A percentile compares a stretch with the other conserved stretches of the same genome.
Conservation (phyloP, 2,888 invertebrate species). For the Cactoblastis cactorum region DNA sequence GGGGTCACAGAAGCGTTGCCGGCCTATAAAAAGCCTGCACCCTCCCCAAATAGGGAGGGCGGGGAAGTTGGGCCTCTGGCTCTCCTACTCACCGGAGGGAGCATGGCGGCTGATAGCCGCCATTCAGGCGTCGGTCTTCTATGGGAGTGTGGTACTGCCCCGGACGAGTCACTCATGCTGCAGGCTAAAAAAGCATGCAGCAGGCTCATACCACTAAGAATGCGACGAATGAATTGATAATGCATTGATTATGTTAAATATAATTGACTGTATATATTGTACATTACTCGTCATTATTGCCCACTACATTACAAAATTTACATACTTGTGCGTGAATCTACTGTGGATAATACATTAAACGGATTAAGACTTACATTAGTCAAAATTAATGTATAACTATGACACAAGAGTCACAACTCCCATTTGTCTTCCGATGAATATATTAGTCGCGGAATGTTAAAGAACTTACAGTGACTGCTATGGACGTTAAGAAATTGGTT, state of each 20-base stretch:
- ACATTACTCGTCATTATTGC: background rate
- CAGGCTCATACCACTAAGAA: background rate
- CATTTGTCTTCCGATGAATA: background rate
- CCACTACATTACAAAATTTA: slow-evolving; percentile 5
- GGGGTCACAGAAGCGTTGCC: too few relatives aligned
- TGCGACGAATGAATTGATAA: background rate
- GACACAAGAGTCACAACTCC: slow-evolving; percentile 2
- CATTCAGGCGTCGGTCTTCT: too few relatives aligned
- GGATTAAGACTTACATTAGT: slow-evolving; percentile 1
- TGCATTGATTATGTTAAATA: background rate
- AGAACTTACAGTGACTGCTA: background rate
- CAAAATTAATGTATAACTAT: slow-evolving; percentile 4
- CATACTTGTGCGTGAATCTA: slow-evolving; percentile 5
- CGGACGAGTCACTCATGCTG: too few relatives aligned
- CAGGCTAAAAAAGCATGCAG: too few relatives aligned
- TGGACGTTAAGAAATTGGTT: background rate
- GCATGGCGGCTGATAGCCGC: too few relatives aligned
- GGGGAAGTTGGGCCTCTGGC: too few relatives aligned
- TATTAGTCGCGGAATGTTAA: background rate
- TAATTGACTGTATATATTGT: background rate
- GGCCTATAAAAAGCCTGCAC: too few relatives aligned
- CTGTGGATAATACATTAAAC: slow-evolving; percentile 2
- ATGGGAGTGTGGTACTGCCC: too few relatives aligned
- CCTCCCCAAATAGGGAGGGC: too few relatives aligned
- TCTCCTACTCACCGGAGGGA: too few relatives aligned